Percentiles rank a stretch among this genome's conserved stretches.
Conservation (phyloP, 2,797 vertebrate genomes). For the Pristis pectinata region DNA sequence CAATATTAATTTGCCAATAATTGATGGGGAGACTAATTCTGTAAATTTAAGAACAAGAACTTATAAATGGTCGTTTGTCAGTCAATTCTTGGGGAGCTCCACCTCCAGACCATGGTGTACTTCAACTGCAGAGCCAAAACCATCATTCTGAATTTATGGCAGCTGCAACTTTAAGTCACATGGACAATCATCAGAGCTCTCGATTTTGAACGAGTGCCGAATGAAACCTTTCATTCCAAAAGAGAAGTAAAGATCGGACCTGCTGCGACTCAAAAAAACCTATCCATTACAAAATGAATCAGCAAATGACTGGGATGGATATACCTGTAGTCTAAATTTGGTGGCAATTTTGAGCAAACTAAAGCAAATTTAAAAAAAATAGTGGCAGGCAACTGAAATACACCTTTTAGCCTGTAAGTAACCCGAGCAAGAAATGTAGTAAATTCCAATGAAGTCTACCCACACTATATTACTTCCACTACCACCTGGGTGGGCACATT, state of each 20-base stretch:
- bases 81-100: neutral
- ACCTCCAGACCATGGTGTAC: neutral
- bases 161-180: neutral
- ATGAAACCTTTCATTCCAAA: neutral
- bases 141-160: neutral
- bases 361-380: neutral
- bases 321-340: neutral
- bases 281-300: neutral
- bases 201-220: neutral
- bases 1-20: neutral
- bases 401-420: neutral
- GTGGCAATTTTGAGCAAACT: neutral
- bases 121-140: neutral
- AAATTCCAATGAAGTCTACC: neutral
- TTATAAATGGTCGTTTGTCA: neutral
- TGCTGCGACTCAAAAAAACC: no score
- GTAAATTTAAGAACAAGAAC: neutral
- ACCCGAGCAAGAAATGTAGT: neutral
- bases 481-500: neutral
- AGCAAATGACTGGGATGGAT: neutral
- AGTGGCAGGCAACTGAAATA: no score
- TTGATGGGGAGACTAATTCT: neutral
- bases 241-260: neutral
- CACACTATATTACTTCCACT: neutral
- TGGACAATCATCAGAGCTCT: neutral